These are phyloP conservation scores for Drosophila villosipedis DNA, from an alignment of 2,888 invertebrate species.

Conservation along the genomic window DNA sequence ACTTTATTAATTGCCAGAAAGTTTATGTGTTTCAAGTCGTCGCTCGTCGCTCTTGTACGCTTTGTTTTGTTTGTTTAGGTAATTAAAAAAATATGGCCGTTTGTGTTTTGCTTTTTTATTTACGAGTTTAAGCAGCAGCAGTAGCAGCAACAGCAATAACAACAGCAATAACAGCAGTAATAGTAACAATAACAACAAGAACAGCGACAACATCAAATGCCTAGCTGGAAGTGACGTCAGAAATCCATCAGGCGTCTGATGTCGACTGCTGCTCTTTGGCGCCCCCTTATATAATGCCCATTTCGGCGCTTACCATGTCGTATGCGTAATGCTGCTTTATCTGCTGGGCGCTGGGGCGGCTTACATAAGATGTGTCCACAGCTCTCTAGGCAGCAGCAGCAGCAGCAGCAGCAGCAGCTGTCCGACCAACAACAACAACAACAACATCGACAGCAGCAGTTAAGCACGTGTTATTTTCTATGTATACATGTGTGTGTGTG, in stretches of 20 bases:
- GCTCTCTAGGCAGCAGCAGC: slow-evolving; percentile 33
- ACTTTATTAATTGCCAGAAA: slow-evolving; percentile 72
- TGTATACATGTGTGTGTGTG: neutral
- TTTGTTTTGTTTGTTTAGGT: slow-evolving; percentile 69
- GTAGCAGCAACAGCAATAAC: slow-evolving; percentile 10
- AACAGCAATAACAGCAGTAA: neutral
- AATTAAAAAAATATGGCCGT: slow-evolving; percentile 72
- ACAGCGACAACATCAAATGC: slow-evolving; percentile 5
- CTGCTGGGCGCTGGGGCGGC: slow-evolving; percentile 20
- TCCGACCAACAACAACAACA: slow-evolving; percentile 8
- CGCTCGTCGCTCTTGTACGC: slow-evolving; percentile 31
- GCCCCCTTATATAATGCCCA: slow-evolving; percentile 42
- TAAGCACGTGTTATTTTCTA: slow-evolving; percentile 43
- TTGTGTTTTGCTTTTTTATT: slow-evolving; percentile 23
- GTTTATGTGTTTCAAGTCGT: slow-evolving; percentile 50
- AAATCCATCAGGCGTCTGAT: slow-evolving; percentile 25
- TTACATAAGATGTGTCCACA: slow-evolving; percentile 57
- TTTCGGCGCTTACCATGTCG: slow-evolving; percentile 43
- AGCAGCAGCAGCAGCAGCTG: slow-evolving; percentile 35
- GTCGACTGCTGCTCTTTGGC: slow-evolving; percentile 1
- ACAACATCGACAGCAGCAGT: slow-evolving; percentile 13
- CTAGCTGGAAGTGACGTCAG: slow-evolving; percentile 45
- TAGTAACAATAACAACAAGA: neutral
- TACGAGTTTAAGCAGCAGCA: slow-evolving; percentile 24
- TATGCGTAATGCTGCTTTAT: slow-evolving; percentile 58